Conservation (phyloP, 1,140 invertebrate genomes). For the Drosophila elegans region DNA sequence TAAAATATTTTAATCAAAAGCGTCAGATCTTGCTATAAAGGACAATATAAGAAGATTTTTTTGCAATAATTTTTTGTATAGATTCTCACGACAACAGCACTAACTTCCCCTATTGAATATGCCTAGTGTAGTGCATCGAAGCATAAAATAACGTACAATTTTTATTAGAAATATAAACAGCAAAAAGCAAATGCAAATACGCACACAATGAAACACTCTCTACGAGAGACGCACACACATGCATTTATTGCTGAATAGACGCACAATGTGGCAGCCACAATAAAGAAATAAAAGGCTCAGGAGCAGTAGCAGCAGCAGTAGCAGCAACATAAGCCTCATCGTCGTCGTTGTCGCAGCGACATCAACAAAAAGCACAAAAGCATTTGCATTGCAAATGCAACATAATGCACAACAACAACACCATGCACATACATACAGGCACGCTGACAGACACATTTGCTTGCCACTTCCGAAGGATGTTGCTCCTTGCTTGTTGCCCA, state of each 20-base stretch:
- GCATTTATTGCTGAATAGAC: constrained; percentile 29
- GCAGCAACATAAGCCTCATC: constrained; percentile 62
- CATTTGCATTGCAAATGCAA: constrained; percentile 81
- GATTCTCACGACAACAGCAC: constrained; percentile 15
- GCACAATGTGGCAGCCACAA: constrained; percentile 63
- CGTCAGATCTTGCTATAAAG: too few species aligned
- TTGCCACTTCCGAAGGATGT: constrained; percentile 69
- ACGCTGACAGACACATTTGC: constrained; percentile 66
- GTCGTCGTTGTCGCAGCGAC: constrained; percentile 57
- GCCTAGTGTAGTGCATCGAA: constrained; percentile 63
- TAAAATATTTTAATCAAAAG: too few species aligned
- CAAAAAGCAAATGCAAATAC: constrained; percentile 52
- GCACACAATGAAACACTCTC: not conserved
- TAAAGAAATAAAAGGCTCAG: constrained; percentile 77
- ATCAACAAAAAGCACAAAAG: constrained; percentile 78
- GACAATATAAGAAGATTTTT: too few species aligned
- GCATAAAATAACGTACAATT: constrained; percentile 77
- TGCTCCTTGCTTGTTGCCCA: constrained; percentile 50
- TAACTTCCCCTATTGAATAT: constrained; percentile 9
- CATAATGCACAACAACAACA: constrained; percentile 72
- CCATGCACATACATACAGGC: constrained; percentile 18
- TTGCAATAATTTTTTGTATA: not conserved
- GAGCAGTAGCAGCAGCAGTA: constrained; percentile 42
- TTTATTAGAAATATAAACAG: constrained; percentile 83
- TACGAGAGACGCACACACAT: not conserved